phyloP scores from a whole-genome alignment of 2,113 vertebrate genomes.

The Neofelis nebulosa region DNA sequence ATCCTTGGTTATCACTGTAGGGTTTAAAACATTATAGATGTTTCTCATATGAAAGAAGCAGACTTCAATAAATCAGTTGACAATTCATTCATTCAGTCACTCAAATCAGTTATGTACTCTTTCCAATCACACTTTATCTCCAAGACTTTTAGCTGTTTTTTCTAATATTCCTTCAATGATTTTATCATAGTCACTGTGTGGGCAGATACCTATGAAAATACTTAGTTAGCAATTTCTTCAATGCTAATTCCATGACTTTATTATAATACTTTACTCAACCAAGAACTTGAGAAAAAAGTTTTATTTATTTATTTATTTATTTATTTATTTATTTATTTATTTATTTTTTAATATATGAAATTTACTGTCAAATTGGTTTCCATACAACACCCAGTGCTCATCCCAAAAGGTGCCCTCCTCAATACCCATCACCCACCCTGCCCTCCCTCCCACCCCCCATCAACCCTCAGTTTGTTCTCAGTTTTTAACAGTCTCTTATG shows the following conservation, averaged over 20 bases:
- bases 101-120: neutral
- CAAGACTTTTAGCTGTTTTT: neutral
- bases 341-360: no score
- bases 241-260: conserved; percentile 29
- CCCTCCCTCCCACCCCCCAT: no score
- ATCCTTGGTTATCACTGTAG: neutral
- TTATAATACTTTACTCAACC: conserved; percentile 51
- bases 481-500: no score
- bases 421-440: no score
- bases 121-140: neutral
- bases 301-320: no score
- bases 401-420: no score
- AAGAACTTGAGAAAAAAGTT: conserved; percentile 21
- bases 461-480: no score
- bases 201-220: neutral
- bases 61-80: neutral
- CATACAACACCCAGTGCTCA: no score
- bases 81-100: neutral
- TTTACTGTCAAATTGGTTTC: no score
- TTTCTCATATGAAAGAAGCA: neutral
- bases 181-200: neutral
- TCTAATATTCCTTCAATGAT: neutral
- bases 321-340: no score
- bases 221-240: conserved; percentile 11
- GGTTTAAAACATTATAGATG: neutral